Evolutionary conservation across 2,888 invertebrate genomes (phyloP), one percentile per base, ranked within the genome.

Genomic region (Stenoptilia bipunctidactyla): DNA sequence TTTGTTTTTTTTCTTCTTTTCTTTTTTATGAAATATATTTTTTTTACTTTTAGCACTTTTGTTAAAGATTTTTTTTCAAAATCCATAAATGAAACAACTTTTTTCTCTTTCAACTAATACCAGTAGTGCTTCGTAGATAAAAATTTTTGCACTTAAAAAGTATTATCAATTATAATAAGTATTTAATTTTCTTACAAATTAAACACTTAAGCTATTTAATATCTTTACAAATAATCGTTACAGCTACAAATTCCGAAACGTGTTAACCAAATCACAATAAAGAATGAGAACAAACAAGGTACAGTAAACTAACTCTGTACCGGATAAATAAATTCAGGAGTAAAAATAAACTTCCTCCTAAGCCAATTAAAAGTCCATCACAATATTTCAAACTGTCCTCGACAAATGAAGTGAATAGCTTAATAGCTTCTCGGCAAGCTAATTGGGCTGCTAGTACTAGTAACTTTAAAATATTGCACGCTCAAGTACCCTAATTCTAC

Each of bases 401-500:
- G 37, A 41, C 45, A 46, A 54, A 49, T 52, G 47, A 50, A 52
- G 46, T 49, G 46, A 56, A 54, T 47, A 40, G 46, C 43, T 52
- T 53, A 20, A 8, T 51, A 47, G 51, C 45, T 43, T 37, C 44
- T 43, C 40, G 40, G 42, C 36, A 36, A 42, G 49, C 49, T 63
- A 60, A 61, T 63, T 62, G 56, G 53, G 20, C 42, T 43, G 40
- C 40, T 42, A 50, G 46, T 44, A 50, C 45, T 47, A 44, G 45
- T 45, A 41, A 49, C 49, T 47, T 52, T 55, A 52, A 58, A 61
- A 58, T 59, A 61, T 56, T 49, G 48, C 46, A 41, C 39, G 35
- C 34, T 20, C 20, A 20, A 20, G 20, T 20, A 20, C 20, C 20
- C 20, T 20, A 20, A 20, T 20, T 20, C 8, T 20, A 8, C 3